phyloP scores from a whole-genome alignment of 2,888 invertebrate species.

The Andrena fulva region DNA sequence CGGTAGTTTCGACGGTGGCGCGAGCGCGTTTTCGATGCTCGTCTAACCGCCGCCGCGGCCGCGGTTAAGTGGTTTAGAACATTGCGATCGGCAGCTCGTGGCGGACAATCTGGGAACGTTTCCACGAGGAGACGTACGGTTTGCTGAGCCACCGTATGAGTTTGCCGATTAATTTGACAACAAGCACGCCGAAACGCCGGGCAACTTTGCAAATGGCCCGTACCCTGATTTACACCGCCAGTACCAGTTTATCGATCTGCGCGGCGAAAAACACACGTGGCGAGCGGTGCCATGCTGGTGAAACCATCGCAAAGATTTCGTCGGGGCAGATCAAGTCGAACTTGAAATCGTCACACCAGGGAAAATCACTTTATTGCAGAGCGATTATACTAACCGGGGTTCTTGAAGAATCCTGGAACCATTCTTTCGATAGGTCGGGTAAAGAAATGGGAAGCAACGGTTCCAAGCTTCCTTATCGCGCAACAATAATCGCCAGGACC shows the following conservation, averaged over 20 bases:
- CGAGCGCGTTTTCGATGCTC: slow-evolving; percentile 66
- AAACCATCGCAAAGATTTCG: neutral
- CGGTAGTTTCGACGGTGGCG: slow-evolving; percentile 52
- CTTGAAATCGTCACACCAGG: neutral
- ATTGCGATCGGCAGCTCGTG: slow-evolving; percentile 68
- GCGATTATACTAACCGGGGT: no score
- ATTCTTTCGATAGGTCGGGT: no score
- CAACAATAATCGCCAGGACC: neutral
- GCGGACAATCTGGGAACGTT: slow-evolving; percentile 62
- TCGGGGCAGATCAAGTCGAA: neutral
- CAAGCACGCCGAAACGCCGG: slow-evolving; percentile 19
- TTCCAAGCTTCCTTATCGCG: slow-evolving; percentile 1
- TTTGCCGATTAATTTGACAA: slow-evolving; percentile 65
- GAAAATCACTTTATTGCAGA: neutral
- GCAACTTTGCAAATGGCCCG: slow-evolving; percentile 46
- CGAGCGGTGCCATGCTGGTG: neutral
- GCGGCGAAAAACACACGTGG: slow-evolving; percentile 27
- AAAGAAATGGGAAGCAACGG: neutral
- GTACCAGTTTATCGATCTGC: slow-evolving; percentile 39
- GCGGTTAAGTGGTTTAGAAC: slow-evolving; percentile 72
- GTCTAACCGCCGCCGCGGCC: slow-evolving; percentile 54
- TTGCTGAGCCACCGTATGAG: slow-evolving; percentile 56
- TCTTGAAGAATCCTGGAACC: no score
- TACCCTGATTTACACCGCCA: slow-evolving; percentile 45
- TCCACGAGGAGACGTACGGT: slow-evolving; percentile 58